Evolutionary conservation across 2,888 invertebrate genomes (phyloP).

Genomic region (Nipponacmea schrenckii): DNA sequence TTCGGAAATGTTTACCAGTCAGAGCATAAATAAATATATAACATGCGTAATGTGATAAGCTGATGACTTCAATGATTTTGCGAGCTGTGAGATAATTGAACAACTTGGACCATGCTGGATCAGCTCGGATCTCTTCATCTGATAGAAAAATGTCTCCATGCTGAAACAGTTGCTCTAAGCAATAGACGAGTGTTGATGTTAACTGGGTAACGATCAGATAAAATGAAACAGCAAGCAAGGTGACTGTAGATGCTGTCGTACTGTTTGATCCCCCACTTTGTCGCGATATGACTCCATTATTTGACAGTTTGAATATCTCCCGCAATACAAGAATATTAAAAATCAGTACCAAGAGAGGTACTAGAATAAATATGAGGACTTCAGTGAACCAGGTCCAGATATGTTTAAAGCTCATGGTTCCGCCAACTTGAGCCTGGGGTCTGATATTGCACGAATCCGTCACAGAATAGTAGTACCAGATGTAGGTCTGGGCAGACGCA

Average conservation of each 20-base stretch:
- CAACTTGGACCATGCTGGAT: slow-evolving; percentile 48
- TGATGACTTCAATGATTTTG: slow-evolving; percentile 54
- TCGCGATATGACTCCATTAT: slow-evolving; percentile 32
- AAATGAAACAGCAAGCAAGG: slow-evolving; percentile 59
- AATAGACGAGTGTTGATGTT: slow-evolving; percentile 54
- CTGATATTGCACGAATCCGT: slow-evolving; percentile 36
- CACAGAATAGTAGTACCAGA: slow-evolving; percentile 45
- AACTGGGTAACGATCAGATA: slow-evolving; percentile 59
- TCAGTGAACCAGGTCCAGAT: slow-evolving; percentile 55
- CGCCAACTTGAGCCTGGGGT: slow-evolving; percentile 25
- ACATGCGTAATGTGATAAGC: slow-evolving; percentile 61
- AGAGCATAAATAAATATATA: slow-evolving; percentile 57
- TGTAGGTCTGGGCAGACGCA: slow-evolving; percentile 47
- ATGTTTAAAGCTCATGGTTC: slow-evolving; percentile 33
- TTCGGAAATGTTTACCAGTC: slow-evolving; percentile 57
- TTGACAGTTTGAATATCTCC: slow-evolving; percentile 50
- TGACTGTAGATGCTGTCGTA: slow-evolving; percentile 55
- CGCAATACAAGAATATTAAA: slow-evolving; percentile 55
- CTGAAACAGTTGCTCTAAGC: slow-evolving; percentile 36
- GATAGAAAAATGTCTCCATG: slow-evolving; percentile 39
- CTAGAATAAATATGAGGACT: slow-evolving; percentile 43
- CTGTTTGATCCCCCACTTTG: slow-evolving; percentile 33
- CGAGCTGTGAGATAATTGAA: slow-evolving; percentile 43
- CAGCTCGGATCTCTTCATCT: slow-evolving; percentile 42
- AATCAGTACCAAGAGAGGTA: slow-evolving; percentile 50